These are phyloP conservation scores for Actinernus sp. DNA, from an alignment of 92 coral and sea anemone species.

Conservation along the genomic window DNA sequence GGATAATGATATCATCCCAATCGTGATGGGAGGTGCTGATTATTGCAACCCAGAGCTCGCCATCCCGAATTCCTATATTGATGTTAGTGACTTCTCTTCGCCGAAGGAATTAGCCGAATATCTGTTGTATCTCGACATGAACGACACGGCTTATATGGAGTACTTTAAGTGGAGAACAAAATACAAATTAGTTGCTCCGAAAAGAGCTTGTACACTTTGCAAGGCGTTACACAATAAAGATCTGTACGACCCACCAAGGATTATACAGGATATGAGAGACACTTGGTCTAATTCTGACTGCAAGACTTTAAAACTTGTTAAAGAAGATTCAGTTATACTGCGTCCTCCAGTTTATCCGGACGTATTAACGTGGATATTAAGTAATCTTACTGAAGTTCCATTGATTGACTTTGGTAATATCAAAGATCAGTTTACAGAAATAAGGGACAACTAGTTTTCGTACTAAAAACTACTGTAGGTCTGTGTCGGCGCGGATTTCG, in stretches of 20 bases:
- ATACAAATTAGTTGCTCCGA: constrained; percentile 50
- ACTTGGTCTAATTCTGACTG: constrained; percentile 56
- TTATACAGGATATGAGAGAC: constrained; percentile 34
- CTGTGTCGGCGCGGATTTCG: too few relatives aligned
- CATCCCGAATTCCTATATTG: constrained; percentile 61
- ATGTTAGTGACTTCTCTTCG: constrained; percentile 48
- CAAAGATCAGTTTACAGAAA: too few relatives aligned
- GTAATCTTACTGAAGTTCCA: too few relatives aligned
- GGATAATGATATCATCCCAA: constrained; percentile 56
- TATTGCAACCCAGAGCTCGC: constrained; percentile 31
- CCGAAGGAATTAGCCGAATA: constrained; percentile 52
- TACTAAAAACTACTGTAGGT: too few relatives aligned
- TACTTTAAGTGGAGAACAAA: constrained; percentile 52
- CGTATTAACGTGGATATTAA: too few relatives aligned
- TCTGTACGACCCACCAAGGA: constrained; percentile 43
- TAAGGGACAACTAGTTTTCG: too few relatives aligned
- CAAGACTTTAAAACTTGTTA: constrained; percentile 24
- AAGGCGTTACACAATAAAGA: constrained; percentile 59
- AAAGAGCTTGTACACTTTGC: constrained; percentile 75
- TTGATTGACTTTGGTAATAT: too few relatives aligned
- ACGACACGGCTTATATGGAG: constrained; percentile 44
- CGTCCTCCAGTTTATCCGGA: too few relatives aligned
- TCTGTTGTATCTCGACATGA: constrained; percentile 27
- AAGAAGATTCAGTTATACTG: too few relatives aligned
- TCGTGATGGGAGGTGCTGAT: constrained; percentile 68